These are phyloP conservation scores for Zele albiditarsus DNA, from an alignment of 2,888 invertebrate genomes.

Conservation along the genomic window DNA sequence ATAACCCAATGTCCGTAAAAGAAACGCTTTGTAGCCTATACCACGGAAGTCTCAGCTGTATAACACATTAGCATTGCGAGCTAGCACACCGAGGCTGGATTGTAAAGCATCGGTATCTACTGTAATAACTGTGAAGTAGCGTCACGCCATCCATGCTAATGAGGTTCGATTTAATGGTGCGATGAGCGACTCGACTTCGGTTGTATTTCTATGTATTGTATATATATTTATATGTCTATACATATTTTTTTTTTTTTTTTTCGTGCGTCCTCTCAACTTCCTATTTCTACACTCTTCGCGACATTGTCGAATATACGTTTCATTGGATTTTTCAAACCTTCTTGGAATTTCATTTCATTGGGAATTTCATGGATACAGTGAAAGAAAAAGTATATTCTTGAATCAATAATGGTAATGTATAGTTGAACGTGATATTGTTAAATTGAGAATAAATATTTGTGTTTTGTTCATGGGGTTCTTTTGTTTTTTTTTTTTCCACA, in stretches of 20 bases:
- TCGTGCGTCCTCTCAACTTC: not conserved
- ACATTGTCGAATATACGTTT: not conserved
- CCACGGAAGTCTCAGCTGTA: slow-evolving; percentile 67
- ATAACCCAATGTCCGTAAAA: slow-evolving; percentile 60
- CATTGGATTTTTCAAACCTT: not conserved
- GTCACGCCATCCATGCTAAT: slow-evolving; percentile 66
- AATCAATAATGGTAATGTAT: too few relatives aligned
- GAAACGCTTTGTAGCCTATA: slow-evolving; percentile 63
- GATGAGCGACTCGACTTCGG: slow-evolving; percentile 51
- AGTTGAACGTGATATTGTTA: too few relatives aligned
- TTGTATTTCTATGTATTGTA: slow-evolving; percentile 33
- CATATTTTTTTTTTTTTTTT: slow-evolving; percentile 16
- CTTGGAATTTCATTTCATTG: not conserved
- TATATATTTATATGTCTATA: slow-evolving; percentile 19
- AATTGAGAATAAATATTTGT: not conserved
- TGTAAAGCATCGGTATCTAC: slow-evolving; percentile 70
- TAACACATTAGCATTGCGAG: slow-evolving; percentile 69
- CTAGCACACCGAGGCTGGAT: slow-evolving; percentile 66
- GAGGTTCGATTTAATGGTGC: slow-evolving; percentile 64
- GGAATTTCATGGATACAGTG: not conserved
- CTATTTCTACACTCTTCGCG: not conserved
- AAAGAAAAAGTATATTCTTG: too few relatives aligned
- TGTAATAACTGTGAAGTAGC: slow-evolving; percentile 71
- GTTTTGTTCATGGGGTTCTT: not conserved
- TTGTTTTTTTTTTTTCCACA: too few relatives aligned